Evolutionary conservation across 2,888 invertebrate species (phyloP), one percentile per base, ranked within the genome.

Genomic region (Drosophila acutilabella): DNA sequence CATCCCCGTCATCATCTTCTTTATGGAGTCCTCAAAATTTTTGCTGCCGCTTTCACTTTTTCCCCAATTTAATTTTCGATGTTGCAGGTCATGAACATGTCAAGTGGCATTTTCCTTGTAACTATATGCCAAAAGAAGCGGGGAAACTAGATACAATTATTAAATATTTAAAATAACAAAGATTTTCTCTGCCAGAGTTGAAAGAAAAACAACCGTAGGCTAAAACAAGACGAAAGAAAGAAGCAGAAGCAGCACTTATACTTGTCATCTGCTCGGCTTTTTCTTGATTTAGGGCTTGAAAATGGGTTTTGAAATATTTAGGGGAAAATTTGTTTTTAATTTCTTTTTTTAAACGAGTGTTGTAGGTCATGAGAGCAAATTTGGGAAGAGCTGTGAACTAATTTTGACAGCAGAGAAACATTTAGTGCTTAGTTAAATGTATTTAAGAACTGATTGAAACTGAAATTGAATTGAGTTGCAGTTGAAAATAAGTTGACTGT

Each of bases 81-180:
- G 36, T 13, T 51, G 53, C 60, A 56, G 75, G 60, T 75, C 79
- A 67, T 36, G 80, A 38, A 57, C 51, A 76, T 87, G 89, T 89
- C 89, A 83, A 89, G 83, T 87, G 89, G 66, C 57, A 81, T 81
- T 88, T 83, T 83, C 84, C 84, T 82, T 74, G 70, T 64, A 87
- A 69, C 64, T 53, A 65, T 67, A 71, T 76, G 80, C 62, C 62
- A 58, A 44, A 68, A 75, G 79, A 87, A 87, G 73, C 68, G 20
- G 62, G 56, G 83, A 84, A 83, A 83, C 83, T 87, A 81, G 83
- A 83, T 83, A 83, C 83, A 83, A 89, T 89, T 83, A 83, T 83
- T 89, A 83, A 83, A 87, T 83, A 84, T 89, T 84, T 89, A 87
- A 89, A 78, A 89, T 53, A 84, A 84, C 85, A 87, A 3, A 38